These are phyloP conservation scores for Strigamia maritima DNA, from an alignment of 2,888 invertebrate genomes.

Conservation along the genomic window DNA sequence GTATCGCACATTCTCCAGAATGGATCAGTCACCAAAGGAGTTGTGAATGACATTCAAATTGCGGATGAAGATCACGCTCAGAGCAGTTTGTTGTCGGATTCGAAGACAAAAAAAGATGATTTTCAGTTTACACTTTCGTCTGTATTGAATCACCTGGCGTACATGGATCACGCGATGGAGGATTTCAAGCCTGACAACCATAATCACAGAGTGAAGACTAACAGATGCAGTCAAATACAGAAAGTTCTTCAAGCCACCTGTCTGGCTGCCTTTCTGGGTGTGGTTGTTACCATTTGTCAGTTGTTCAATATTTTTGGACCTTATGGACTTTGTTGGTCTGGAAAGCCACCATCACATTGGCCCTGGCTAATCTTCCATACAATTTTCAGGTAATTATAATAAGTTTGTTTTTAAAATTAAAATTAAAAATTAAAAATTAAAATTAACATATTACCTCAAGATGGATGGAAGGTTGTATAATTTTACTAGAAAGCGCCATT, in stretches of 20 bases:
- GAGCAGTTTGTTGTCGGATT: conserved; percentile 32
- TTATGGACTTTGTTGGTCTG: conserved; percentile 53
- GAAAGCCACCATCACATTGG: conserved; percentile 54
- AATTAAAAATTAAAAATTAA: not conserved
- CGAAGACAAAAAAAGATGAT: conserved; percentile 45
- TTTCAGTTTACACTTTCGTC: conserved; percentile 51
- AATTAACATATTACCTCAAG: too few relatives aligned
- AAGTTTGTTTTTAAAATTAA: too few relatives aligned
- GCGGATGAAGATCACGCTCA: not conserved
- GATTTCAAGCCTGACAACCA: conserved; percentile 46
- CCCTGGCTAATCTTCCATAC: conserved; percentile 61
- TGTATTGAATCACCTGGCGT: conserved; percentile 59
- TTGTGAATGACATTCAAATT: not conserved
- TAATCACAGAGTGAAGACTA: conserved; percentile 41
- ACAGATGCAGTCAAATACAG: conserved; percentile 52
- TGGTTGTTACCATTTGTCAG: conserved; percentile 57
- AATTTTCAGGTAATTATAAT: conserved; percentile 49
- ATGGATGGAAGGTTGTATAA: too few relatives aligned
- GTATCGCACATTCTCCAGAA: conserved; percentile 28
- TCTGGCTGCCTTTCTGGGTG: conserved; percentile 52
- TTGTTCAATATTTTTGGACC: conserved; percentile 57
- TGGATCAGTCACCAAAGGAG: not conserved
- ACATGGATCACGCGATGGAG: conserved; percentile 55
- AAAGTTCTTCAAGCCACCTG: conserved; percentile 58
- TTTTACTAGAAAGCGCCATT: too few relatives aligned